phyloP scores from a whole-genome alignment of 2,888 invertebrate species.

The Vandiemenella viatica region DNA sequence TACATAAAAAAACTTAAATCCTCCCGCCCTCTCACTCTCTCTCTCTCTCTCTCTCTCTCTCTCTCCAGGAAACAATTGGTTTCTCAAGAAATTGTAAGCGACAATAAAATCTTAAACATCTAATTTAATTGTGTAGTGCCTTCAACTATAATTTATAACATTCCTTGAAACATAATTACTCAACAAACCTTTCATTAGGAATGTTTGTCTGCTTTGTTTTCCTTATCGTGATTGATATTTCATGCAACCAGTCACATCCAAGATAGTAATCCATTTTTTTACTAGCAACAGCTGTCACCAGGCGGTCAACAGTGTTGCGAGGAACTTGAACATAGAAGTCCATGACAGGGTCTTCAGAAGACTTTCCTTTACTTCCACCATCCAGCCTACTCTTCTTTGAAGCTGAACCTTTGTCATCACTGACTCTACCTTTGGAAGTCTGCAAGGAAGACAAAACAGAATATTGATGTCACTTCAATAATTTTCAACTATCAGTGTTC shows the following conservation, averaged over 20 bases:
- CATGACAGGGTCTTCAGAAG: conserved; percentile 5
- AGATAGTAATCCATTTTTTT: conserved; percentile 28
- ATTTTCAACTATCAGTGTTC: too few species aligned
- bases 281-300: conserved; percentile 26
- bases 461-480: too few species aligned
- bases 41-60: too few species aligned
- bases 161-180: too few species aligned
- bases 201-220: conserved; percentile 54
- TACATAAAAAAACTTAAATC: too few species aligned
- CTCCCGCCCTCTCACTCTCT: too few species aligned
- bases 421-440: conserved; percentile 5
- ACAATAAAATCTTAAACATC: too few species aligned
- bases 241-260: conserved; percentile 87
- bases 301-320: conserved; percentile 17
- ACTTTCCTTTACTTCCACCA: conserved; percentile 7
- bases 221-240: conserved; percentile 75
- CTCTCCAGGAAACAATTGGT: too few species aligned
- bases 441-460: not conserved
- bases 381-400: conserved; percentile 27
- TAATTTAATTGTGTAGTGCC: too few species aligned
- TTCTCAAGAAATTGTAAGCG: too few species aligned
- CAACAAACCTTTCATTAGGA: conserved; percentile 50
- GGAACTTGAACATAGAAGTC: conserved; percentile 8
- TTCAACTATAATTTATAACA: too few species aligned
- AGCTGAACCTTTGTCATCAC: conserved; percentile 14